These are phyloP conservation scores for Laothoe populi DNA, from an alignment of 2,888 invertebrate species.

Conservation along the genomic window DNA sequence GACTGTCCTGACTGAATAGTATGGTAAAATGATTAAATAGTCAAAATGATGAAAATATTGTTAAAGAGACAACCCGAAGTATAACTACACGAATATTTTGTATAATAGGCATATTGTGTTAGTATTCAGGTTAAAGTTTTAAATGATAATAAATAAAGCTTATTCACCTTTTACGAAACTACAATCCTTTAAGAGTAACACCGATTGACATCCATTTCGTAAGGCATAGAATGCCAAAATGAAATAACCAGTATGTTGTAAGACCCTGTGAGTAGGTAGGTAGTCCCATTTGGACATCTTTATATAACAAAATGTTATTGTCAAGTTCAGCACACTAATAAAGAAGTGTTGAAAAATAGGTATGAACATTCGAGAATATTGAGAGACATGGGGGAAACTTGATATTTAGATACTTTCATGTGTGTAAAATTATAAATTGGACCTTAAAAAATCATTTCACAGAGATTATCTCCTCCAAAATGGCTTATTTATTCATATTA, in stretches of 20 bases:
- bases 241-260: slow-evolving; percentile 12
- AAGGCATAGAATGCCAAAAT: slow-evolving; percentile 40
- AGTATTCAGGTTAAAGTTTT: neutral
- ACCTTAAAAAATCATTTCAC: no score
- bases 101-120: neutral
- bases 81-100: no score
- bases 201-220: slow-evolving; percentile 36
- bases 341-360: neutral
- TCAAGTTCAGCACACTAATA: neutral
- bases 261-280: slow-evolving; percentile 2
- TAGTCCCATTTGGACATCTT: neutral
- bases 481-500: no score
- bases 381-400: neutral
- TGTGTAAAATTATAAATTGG: no score
- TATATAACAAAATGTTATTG: neutral
- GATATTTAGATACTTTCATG: neutral
- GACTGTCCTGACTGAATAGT: no score
- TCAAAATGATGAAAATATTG: no score
- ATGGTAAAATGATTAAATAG: no score
- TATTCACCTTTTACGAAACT: neutral
- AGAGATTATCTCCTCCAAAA: no score
- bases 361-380: neutral
- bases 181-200: slow-evolving; percentile 36
- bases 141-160: neutral
- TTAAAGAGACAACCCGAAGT: no score